Percentiles rank a stretch among this genome's conserved stretches.
Conservation (phyloP, 2,113 vertebrate species). For the Lathamus discolor region DNA sequence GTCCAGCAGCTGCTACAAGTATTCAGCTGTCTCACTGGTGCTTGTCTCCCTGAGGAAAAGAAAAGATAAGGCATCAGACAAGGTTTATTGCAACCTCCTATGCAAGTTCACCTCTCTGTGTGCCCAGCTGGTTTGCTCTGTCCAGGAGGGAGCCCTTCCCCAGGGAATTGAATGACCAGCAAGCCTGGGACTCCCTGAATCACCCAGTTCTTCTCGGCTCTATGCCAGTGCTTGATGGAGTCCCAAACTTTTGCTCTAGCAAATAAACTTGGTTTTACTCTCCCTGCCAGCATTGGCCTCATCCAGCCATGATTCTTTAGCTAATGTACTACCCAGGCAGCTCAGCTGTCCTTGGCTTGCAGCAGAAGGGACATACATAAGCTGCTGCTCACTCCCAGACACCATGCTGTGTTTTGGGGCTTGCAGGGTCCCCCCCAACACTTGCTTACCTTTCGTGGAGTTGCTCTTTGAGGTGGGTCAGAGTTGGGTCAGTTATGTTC, state of each 20-base stretch:
- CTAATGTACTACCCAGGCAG: neutral
- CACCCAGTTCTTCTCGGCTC: neutral
- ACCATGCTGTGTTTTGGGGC: neutral
- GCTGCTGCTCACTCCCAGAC: neutral
- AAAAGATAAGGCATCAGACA: slow-evolving; percentile 28
- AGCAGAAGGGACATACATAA: neutral
- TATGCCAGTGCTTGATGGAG: neutral
- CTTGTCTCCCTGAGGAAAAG: slow-evolving; percentile 70
- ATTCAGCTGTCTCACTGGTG: slow-evolving; percentile 76
- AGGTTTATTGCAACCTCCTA: neutral
- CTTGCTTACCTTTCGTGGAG: slow-evolving; percentile 75
- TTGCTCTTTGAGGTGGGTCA: slow-evolving; percentile 74
- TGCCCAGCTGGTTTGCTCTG: neutral
- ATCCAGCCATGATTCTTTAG: neutral
- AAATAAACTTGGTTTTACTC: neutral
- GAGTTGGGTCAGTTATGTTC: slow-evolving; percentile 73
- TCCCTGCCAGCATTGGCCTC: neutral
- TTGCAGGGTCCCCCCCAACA: neutral
- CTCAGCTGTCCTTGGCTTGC: neutral
- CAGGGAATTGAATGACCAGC: neutral
- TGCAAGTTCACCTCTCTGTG: neutral
- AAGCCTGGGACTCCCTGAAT: neutral
- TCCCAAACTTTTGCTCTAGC: neutral
- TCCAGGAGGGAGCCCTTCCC: neutral
- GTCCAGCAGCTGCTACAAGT: slow-evolving; percentile 74